These are phyloP conservation scores for Coptotermes formosanus DNA, from an alignment of 1,140 invertebrate species.

Conservation along the genomic window DNA sequence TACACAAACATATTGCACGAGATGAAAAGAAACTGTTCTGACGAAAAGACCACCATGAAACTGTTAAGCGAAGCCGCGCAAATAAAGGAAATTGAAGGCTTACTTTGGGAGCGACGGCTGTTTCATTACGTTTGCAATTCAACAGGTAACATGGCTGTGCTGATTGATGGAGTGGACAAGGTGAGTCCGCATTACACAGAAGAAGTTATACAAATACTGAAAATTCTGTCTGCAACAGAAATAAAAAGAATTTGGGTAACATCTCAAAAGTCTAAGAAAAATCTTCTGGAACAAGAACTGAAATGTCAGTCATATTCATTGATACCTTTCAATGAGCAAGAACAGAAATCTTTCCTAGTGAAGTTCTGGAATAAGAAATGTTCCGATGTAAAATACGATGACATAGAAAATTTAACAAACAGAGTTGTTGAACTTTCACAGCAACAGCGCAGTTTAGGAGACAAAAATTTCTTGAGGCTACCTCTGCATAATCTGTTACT, in stretches of 20 bases:
- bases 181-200: no score
- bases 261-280: background rate
- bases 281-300: conserved; percentile 12
- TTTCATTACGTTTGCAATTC: background rate
- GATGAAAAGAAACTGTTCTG: background rate
- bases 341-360: conserved; percentile 25
- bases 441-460: background rate
- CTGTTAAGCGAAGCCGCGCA: background rate
- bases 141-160: conserved; percentile 20
- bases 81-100: background rate
- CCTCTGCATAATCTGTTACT: conserved; percentile 19
- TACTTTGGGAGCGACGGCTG: background rate
- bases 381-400: background rate
- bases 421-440: background rate
- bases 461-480: conserved; percentile 26
- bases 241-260: conserved; percentile 32
- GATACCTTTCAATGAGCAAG: conserved; percentile 8
- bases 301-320: background rate
- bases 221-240: conserved; percentile 8
- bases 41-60: background rate
- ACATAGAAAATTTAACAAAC: background rate
- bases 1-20: conserved; percentile 24
- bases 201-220: background rate
- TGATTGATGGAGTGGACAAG: conserved; percentile 35
- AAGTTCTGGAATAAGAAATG: conserved; percentile 21